Percentiles rank a stretch among this genome's conserved stretches.
Conservation (phyloP, 2,797 vertebrate species). For the Cryptoblepharus egeriae region DNA sequence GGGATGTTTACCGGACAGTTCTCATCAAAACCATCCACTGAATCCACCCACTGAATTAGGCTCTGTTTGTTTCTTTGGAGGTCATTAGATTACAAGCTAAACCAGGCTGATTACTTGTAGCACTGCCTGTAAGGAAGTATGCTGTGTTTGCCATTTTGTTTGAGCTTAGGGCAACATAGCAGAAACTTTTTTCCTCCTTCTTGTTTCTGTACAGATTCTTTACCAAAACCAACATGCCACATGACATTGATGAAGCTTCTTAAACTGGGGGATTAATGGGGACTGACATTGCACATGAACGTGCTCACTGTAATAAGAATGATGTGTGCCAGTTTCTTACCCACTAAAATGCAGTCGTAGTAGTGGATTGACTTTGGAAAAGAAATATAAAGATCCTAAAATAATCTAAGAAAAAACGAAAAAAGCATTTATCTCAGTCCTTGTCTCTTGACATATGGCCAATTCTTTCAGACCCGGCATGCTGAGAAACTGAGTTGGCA, state of each 20-base stretch:
- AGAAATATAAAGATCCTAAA: background rate
- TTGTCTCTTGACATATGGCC: background rate
- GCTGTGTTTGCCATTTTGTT: conserved; percentile 21
- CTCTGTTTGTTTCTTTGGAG: conserved; percentile 32
- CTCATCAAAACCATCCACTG: conserved; percentile 26
- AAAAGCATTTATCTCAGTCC: background rate
- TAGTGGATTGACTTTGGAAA: background rate
- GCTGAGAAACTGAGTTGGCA: background rate
- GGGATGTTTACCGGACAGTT: conserved; percentile 15
- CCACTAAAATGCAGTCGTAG: background rate
- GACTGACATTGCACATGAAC: background rate
- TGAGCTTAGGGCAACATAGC: conserved; percentile 54
- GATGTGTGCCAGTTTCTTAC: background rate
- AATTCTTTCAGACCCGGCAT: background rate
- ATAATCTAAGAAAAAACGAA: background rate
- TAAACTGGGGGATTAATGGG: background rate
- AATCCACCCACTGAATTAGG: background rate
- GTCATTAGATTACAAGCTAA: background rate
- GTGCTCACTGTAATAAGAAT: background rate
- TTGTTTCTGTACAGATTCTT: conserved; percentile 41
- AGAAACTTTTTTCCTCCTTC: background rate
- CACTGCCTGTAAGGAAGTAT: background rate
- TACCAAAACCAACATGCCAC: conserved; percentile 58
- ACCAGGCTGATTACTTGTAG: conserved; percentile 38
- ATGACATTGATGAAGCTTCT: conserved; percentile 22